A percentile compares a stretch with the other conserved stretches of the same genome.
Evolutionary conservation across 2,113 vertebrate genomes (phyloP).

Genomic region (Amphilophus citrinellus): DNA sequence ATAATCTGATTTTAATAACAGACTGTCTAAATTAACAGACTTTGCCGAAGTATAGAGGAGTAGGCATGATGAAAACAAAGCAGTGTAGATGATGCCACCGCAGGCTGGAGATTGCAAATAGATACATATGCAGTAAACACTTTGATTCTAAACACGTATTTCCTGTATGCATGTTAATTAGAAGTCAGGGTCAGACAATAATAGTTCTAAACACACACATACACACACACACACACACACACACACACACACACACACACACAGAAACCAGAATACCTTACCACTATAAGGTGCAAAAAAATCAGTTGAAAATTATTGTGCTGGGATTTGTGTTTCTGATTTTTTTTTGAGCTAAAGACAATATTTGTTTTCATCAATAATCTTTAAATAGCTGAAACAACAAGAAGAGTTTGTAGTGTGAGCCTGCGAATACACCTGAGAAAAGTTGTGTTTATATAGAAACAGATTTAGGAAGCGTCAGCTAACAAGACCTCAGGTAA

Average conservation of each 20-base stretch:
- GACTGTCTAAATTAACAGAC: neutral
- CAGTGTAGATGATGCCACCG: neutral
- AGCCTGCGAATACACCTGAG: neutral
- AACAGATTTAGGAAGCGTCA: neutral
- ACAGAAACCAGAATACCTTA: no score
- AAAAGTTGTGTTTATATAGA: conserved; percentile 20
- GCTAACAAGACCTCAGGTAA: conserved; percentile 23
- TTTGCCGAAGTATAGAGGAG: neutral
- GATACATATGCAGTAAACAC: neutral
- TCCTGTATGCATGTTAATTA: neutral
- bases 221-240: no score
- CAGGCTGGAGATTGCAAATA: neutral
- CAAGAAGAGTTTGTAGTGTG: neutral
- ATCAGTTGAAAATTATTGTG: neutral
- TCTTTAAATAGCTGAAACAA: neutral
- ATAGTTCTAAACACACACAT: no score
- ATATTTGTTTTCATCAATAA: neutral
- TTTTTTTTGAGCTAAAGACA: neutral
- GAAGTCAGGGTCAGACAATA: neutral
- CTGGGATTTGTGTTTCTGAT: neutral
- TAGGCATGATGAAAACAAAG: neutral
- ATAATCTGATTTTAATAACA: neutral
- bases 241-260: no score
- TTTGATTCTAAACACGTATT: neutral
- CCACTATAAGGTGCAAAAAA: neutral